Evolutionary conservation across 2,888 invertebrate species (phyloP).

Genomic region (Dryococelus australis): DNA sequence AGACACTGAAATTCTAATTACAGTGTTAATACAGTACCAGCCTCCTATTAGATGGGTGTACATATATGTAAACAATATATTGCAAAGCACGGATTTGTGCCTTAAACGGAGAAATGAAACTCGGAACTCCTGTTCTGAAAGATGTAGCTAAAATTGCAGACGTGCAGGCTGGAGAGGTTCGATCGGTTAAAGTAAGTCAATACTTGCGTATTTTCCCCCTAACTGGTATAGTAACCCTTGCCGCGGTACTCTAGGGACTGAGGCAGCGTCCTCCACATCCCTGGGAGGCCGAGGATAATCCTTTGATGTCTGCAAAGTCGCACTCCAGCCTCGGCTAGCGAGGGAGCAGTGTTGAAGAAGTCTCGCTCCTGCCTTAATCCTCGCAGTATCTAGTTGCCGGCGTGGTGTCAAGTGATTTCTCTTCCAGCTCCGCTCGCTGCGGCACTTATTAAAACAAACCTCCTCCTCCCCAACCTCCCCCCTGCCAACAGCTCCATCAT

Average conservation of each 20-base stretch:
- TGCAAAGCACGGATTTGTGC: too few relatives aligned
- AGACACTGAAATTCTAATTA: too few relatives aligned
- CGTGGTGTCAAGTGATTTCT: conserved; percentile 55
- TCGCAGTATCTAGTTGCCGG: conserved; percentile 6
- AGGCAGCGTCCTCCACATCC: background rate
- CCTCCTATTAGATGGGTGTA: too few relatives aligned
- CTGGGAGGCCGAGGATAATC: background rate
- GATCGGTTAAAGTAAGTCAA: too few relatives aligned
- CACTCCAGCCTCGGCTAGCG: background rate
- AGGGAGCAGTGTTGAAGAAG: background rate
- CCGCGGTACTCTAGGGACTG: background rate
- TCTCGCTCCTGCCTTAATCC: background rate
- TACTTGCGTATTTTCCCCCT: too few relatives aligned
- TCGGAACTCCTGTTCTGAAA: too few relatives aligned
- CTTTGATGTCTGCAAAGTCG: background rate
- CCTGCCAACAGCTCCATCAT: background rate
- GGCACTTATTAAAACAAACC: conserved; percentile 59
- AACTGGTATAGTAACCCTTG: too few relatives aligned
- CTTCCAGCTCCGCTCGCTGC: conserved; percentile 44
- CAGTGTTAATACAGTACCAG: too few relatives aligned
- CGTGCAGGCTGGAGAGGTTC: too few relatives aligned
- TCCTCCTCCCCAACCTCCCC: conserved; percentile 40
- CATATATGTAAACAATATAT: too few relatives aligned
- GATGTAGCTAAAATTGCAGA: too few relatives aligned
- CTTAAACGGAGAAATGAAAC: too few relatives aligned